Conservation (phyloP, 2,888 invertebrate species). For the Horisme vitalbata region DNA sequence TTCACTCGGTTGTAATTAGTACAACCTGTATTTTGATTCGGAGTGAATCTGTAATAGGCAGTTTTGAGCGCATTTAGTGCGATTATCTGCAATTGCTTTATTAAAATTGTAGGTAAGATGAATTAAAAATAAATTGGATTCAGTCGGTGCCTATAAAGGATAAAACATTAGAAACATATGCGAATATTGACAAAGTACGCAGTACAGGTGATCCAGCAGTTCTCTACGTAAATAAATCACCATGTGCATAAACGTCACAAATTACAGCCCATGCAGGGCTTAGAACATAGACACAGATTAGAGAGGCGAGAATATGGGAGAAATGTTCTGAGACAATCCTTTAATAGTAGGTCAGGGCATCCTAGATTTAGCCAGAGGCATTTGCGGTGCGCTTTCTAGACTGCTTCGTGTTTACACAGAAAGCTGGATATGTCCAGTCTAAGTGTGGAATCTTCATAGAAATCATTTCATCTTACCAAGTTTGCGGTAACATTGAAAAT, state of each 20-base stretch:
- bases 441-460: too few species aligned
- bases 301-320: slow-evolving; percentile 55
- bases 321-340: slow-evolving; percentile 67
- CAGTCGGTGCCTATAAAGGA: too few species aligned
- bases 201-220: slow-evolving; percentile 27
- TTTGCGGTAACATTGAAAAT: too few species aligned
- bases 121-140: too few species aligned
- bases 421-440: too few species aligned
- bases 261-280: slow-evolving; percentile 59
- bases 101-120: too few species aligned
- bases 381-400: slow-evolving; percentile 43
- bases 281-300: slow-evolving; percentile 21
- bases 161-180: too few species aligned
- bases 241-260: slow-evolving; percentile 59
- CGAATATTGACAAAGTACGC: not conserved
- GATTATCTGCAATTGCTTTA: not conserved
- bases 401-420: slow-evolving; percentile 37
- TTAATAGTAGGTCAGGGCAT: slow-evolving; percentile 68
- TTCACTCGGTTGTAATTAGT: slow-evolving; percentile 45
- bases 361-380: slow-evolving; percentile 55
- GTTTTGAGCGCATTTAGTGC: slow-evolving; percentile 29
- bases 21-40: slow-evolving; percentile 41
- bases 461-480: too few species aligned
- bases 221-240: slow-evolving; percentile 77
- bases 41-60: slow-evolving; percentile 60